Conservation (phyloP, 2,888 invertebrate species). For the Tethea ocularis region DNA sequence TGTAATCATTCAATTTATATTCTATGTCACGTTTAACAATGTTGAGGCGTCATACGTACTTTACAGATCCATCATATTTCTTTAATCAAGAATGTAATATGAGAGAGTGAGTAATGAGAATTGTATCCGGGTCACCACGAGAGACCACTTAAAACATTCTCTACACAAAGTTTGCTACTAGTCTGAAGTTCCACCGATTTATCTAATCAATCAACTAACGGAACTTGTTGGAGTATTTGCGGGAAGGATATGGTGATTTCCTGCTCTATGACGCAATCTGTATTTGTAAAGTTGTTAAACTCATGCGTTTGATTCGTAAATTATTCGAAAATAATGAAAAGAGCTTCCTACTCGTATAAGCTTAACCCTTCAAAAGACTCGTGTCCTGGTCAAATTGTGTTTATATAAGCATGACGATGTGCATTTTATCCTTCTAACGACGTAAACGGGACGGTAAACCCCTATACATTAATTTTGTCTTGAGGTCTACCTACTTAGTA, state of each 20-base stretch:
- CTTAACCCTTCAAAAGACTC: background rate
- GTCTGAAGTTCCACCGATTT: background rate
- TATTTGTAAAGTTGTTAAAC: too few relatives aligned
- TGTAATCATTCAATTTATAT: background rate
- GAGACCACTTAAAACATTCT: constrained; percentile 32
- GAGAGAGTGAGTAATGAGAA: constrained; percentile 44
- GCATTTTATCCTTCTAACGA: constrained; percentile 1
- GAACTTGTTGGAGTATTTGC: background rate
- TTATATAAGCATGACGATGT: background rate
- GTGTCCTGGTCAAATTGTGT: background rate
- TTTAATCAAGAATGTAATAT: constrained; percentile 21
- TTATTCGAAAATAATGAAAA: background rate
- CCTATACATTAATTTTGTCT: background rate
- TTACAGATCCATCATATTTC: constrained; percentile 17
- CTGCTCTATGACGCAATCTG: too few relatives aligned
- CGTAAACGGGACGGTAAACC: background rate
- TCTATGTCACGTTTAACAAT: background rate
- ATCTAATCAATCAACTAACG: background rate
- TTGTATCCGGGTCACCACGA: constrained; percentile 27
- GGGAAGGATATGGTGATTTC: too few relatives aligned
- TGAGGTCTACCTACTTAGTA: background rate
- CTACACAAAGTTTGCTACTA: background rate
- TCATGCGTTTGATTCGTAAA: background rate
- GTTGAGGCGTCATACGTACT: constrained; percentile 18
- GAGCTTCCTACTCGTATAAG: background rate